These are phyloP conservation scores for Vanessa cardui DNA, from an alignment of 2,888 invertebrate genomes.

Conservation along the genomic window DNA sequence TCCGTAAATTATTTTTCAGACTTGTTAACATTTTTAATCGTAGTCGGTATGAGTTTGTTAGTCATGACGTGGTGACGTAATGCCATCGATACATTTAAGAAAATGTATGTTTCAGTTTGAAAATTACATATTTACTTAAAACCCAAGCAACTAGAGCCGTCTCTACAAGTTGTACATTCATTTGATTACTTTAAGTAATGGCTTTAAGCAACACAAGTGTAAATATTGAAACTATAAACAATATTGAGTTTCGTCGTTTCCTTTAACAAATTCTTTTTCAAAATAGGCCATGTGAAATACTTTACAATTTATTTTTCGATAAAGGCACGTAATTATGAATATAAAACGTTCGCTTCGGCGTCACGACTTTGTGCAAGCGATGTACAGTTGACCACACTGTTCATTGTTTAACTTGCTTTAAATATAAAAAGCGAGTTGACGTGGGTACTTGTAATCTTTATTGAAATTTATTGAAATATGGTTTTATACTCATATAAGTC, in stretches of 20 bases:
- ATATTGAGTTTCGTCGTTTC: too few relatives aligned
- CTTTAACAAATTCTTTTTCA: too few relatives aligned
- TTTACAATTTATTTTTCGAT: background rate
- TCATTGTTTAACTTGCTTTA: background rate
- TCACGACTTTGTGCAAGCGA: background rate
- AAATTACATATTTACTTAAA: background rate
- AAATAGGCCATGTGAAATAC: too few relatives aligned
- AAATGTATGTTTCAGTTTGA: constrained; percentile 1
- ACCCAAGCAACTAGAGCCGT: too few relatives aligned
- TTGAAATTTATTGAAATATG: too few relatives aligned
- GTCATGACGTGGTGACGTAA: constrained; percentile 32
- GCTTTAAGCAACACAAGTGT: too few relatives aligned
- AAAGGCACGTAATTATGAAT: constrained; percentile 3
- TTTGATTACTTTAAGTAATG: too few relatives aligned
- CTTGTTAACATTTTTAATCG: constrained; percentile 6
- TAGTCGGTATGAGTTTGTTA: constrained; percentile 14
- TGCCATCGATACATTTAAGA: constrained; percentile 19
- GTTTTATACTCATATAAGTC: too few relatives aligned
- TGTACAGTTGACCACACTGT: background rate
- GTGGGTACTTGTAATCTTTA: too few relatives aligned
- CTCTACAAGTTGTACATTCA: too few relatives aligned
- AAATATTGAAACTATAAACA: too few relatives aligned
- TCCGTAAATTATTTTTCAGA: background rate
- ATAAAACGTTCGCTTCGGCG: constrained; percentile 2
- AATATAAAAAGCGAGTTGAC: too few relatives aligned